Percentiles rank a stretch among this genome's conserved stretches.
These are phyloP conservation scores for Carduelis carduelis DNA, from an alignment of 2,797 vertebrate species.

Conservation along the genomic window DNA sequence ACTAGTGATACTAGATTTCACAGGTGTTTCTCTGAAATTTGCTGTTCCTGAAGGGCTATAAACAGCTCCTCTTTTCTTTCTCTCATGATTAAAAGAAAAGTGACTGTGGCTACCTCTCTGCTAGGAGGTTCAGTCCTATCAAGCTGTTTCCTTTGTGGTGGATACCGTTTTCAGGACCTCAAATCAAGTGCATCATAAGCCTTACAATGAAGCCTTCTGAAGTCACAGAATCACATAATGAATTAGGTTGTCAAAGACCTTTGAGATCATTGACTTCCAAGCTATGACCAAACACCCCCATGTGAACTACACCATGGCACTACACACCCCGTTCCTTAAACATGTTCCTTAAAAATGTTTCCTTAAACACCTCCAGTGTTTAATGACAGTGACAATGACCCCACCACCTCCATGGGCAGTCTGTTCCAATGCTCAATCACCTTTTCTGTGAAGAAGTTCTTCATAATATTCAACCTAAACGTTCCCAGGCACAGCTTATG, in stretches of 20 bases:
- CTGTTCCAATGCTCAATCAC: not conserved
- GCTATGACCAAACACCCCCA: accelerated
- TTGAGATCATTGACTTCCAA: not conserved
- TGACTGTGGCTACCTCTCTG: not conserved
- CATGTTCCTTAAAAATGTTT: not conserved
- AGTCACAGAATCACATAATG: not conserved
- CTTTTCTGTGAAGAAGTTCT: not conserved
- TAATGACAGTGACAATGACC: not conserved
- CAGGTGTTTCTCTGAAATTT: not conserved
- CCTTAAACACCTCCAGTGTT: not conserved
- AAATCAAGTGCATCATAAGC: not conserved
- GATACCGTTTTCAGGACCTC: not conserved
- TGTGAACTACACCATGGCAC: not conserved
- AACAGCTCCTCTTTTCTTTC: not conserved
- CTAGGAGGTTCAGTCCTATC: not conserved
- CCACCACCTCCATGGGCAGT: not conserved
- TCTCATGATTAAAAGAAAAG: not conserved
- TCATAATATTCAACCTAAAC: not conserved
- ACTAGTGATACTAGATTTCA: not conserved
- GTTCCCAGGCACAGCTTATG: not conserved
- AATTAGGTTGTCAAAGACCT: not conserved
- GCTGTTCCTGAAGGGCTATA: not conserved
- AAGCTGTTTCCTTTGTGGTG: not conserved
- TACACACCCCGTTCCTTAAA: accelerated
- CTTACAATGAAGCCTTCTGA: not conserved